These are phyloP conservation scores for Troides aeacus DNA, from an alignment of 2,888 invertebrate genomes.

Conservation along the genomic window DNA sequence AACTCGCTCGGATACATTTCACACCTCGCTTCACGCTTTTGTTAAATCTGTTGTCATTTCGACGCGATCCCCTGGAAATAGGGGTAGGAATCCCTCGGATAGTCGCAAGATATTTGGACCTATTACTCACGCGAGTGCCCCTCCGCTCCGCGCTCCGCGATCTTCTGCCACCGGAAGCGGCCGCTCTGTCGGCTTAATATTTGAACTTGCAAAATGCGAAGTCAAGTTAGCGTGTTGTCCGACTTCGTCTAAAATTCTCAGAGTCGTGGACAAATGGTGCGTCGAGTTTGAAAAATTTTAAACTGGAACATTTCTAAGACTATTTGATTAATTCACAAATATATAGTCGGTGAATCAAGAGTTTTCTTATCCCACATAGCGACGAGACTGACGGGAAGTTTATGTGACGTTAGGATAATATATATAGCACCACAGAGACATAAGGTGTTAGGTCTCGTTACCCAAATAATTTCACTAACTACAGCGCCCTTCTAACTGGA, in stretches of 20 bases:
- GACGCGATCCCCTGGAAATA: slow-evolving; percentile 72
- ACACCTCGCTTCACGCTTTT: slow-evolving; percentile 77
- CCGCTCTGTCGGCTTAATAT: slow-evolving; percentile 67
- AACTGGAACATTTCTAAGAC: background rate
- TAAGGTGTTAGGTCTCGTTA: too few relatives aligned
- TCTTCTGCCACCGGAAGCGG: slow-evolving; percentile 36
- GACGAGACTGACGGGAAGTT: too few relatives aligned
- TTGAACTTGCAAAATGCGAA: slow-evolving; percentile 68
- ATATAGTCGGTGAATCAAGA: too few relatives aligned
- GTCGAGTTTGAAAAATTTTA: slow-evolving; percentile 27
- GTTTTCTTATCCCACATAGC: too few relatives aligned
- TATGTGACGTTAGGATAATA: too few relatives aligned
- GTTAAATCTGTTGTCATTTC: slow-evolving; percentile 79
- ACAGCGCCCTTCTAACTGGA: too few relatives aligned
- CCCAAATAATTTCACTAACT: too few relatives aligned
- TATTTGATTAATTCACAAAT: too few relatives aligned
- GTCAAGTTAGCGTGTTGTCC: slow-evolving; percentile 59
- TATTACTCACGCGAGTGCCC: slow-evolving; percentile 70
- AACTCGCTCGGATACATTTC: slow-evolving; percentile 74
- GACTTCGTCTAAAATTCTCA: slow-evolving; percentile 36
- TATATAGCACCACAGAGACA: too few relatives aligned
- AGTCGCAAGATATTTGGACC: slow-evolving; percentile 71
- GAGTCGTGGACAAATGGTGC: slow-evolving; percentile 32
- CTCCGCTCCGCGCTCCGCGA: slow-evolving; percentile 33
- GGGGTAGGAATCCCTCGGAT: slow-evolving; percentile 70